These are phyloP conservation scores for Psophia crepitans DNA, from an alignment of 2,113 vertebrate species.

Conservation along the genomic window DNA sequence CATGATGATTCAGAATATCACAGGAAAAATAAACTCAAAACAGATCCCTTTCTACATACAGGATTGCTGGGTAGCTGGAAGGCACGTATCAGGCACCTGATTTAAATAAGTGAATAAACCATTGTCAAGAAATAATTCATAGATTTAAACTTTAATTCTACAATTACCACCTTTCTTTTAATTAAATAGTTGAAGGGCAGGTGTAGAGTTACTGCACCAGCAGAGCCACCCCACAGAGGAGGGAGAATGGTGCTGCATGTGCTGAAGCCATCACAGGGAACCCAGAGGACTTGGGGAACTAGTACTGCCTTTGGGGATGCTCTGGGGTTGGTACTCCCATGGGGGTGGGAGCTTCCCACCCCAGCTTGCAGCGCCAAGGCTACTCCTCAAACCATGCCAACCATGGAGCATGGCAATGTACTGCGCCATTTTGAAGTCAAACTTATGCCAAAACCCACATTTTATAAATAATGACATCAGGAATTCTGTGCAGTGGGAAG, in stretches of 20 bases:
- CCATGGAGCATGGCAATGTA: background rate
- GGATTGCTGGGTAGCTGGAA: background rate
- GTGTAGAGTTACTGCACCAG: background rate
- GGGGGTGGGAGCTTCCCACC: background rate
- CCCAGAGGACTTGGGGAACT: background rate
- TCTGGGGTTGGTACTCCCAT: background rate
- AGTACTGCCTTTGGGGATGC: rapidly evolving
- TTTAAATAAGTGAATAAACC: background rate
- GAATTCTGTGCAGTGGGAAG: background rate
- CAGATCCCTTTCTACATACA: background rate
- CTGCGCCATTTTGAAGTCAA: background rate
- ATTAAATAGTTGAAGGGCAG: background rate
- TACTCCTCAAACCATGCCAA: background rate
- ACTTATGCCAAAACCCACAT: background rate
- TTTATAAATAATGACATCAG: background rate
- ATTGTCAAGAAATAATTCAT: background rate
- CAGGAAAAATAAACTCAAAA: background rate
- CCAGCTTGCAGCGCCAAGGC: rapidly evolving
- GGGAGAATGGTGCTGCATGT: rapidly evolving
- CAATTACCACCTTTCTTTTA: background rate
- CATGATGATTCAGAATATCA: background rate
- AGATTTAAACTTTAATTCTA: background rate
- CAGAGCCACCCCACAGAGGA: background rate
- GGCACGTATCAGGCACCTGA: background rate
- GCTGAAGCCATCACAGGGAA: background rate